These are phyloP conservation scores for Polypterus bichir DNA, from an alignment of 2,113 vertebrate species.

Conservation along the genomic window DNA sequence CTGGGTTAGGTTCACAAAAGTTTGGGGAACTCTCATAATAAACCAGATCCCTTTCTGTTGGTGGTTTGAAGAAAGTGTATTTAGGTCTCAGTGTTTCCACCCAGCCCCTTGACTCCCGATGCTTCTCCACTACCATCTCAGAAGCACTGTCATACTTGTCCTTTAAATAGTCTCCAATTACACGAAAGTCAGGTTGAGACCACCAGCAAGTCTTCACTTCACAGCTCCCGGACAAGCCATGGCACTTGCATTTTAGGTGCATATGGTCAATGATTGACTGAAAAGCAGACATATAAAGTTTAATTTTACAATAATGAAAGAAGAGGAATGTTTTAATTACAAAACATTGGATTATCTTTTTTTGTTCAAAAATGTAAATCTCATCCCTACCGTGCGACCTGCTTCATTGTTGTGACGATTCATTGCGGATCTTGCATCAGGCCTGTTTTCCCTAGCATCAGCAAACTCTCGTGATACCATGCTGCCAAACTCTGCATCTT, in stretches of 20 bases:
- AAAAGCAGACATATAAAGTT: slow-evolving; percentile 9
- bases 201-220: slow-evolving; percentile 74
- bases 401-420: slow-evolving; percentile 96
- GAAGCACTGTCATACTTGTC: slow-evolving; percentile 71
- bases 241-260: slow-evolving; percentile 68
- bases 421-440: slow-evolving; percentile 90
- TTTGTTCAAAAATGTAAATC: neutral
- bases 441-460: slow-evolving; percentile 84
- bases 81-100: slow-evolving; percentile 63
- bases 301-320: neutral
- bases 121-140: slow-evolving; percentile 66
- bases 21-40: slow-evolving; percentile 67
- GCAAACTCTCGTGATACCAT: slow-evolving; percentile 96
- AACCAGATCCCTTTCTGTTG: slow-evolving; percentile 59
- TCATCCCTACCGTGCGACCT: slow-evolving; percentile 66
- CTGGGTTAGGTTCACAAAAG: slow-evolving; percentile 62
- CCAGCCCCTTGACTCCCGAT: slow-evolving; percentile 64
- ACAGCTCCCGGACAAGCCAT: slow-evolving; percentile 63
- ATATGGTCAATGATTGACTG: slow-evolving; percentile 63
- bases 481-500: slow-evolving; percentile 87
- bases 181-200: slow-evolving; percentile 64
- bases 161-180: slow-evolving; percentile 63
- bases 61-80: slow-evolving; percentile 62
- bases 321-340: neutral
- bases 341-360: too few relatives aligned